phyloP scores from a whole-genome alignment of 2,888 invertebrate genomes.

The Trachelus stipa region DNA sequence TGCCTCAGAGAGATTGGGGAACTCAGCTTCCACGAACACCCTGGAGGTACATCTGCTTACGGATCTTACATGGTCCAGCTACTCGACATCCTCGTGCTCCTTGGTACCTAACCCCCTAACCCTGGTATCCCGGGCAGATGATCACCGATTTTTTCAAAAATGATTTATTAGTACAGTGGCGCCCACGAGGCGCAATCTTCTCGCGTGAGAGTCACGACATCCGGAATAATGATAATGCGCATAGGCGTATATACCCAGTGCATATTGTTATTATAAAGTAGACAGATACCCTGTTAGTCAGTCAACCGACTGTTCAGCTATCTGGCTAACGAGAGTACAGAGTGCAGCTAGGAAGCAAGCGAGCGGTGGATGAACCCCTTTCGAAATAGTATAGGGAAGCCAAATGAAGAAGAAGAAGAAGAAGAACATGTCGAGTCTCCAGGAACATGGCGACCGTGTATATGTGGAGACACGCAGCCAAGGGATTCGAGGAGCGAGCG shows the following conservation, averaged over 20 bases:
- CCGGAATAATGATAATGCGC: not conserved
- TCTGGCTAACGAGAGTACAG: not conserved
- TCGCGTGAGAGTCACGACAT: not conserved
- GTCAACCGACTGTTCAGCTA: not conserved
- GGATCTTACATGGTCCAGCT: not conserved
- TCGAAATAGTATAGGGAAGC: not conserved
- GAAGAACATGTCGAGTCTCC: not conserved
- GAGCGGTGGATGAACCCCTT: not conserved
- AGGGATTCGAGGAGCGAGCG: constrained; percentile 27
- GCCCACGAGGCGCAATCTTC: constrained; percentile 9
- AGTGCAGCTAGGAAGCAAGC: not conserved
- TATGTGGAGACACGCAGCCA: not conserved
- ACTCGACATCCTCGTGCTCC: not conserved
- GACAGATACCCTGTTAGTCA: not conserved
- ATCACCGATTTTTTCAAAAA: constrained; percentile 40
- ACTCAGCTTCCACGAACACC: not conserved
- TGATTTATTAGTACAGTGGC: constrained; percentile 45
- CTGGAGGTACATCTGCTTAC: not conserved
- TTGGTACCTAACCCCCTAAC: not conserved
- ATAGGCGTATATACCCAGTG: not conserved
- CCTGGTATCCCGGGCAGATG: constrained; percentile 34
- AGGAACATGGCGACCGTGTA: not conserved
- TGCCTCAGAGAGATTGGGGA: not conserved
- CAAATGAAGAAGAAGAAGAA: not conserved
- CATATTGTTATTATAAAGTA: not conserved